phyloP scores from a whole-genome alignment of 2,797 vertebrate species.

The Pseudomugil tenellus region DNA sequence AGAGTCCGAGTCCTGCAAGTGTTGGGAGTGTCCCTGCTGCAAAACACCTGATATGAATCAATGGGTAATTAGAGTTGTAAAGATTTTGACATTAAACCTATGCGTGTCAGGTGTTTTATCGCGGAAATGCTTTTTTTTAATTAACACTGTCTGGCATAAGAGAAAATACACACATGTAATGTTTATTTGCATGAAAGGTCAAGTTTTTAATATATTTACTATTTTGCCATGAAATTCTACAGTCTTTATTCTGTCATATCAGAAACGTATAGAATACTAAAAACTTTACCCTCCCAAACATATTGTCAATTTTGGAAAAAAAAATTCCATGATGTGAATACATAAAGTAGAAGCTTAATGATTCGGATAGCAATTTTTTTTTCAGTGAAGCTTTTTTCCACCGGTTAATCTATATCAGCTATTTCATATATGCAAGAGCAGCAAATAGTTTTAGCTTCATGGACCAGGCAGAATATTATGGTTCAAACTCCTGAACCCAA shows the following conservation, averaged over 20 bases:
- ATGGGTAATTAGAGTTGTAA: no score
- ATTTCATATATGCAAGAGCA: conserved; percentile 23
- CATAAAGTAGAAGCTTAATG: neutral
- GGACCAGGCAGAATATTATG: conserved; percentile 9
- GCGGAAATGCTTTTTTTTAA: no score
- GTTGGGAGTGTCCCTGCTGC: no score
- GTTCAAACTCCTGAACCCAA: neutral
- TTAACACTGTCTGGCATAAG: no score
- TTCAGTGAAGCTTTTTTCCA: conserved; percentile 1
- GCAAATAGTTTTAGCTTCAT: no score
- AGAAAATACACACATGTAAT: no score
- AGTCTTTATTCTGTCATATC: neutral
- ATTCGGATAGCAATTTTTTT: neutral
- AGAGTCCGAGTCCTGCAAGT: no score
- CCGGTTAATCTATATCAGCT: conserved; percentile 1
- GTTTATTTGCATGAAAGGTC: neutral
- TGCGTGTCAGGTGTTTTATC: no score
- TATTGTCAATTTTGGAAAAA: neutral
- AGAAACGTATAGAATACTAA: neutral
- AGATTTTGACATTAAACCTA: no score
- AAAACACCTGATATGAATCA: no score
- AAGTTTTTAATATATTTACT: no score
- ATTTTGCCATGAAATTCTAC: no score
- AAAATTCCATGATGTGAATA: neutral
- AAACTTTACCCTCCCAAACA: neutral